A percentile compares a stretch with the other conserved stretches of the same genome.
Conservation (phyloP, 2,888 invertebrate genomes). For the Apeira syringaria region DNA sequence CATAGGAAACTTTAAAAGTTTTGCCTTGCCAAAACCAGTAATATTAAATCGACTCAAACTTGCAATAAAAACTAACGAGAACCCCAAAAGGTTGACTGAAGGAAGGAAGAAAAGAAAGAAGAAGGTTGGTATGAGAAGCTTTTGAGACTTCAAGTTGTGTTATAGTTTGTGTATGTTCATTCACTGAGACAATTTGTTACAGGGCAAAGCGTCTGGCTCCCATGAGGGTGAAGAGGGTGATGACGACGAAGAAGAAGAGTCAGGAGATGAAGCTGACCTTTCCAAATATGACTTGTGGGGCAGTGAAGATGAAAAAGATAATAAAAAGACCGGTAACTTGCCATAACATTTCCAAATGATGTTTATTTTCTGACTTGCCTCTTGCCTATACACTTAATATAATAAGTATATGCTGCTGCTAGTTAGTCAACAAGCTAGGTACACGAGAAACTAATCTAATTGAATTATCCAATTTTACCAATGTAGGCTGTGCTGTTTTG, state of each 20-base stretch:
- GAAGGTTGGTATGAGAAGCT: slow-evolving; percentile 66
- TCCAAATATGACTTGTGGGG: slow-evolving; percentile 92
- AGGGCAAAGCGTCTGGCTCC: slow-evolving; percentile 56
- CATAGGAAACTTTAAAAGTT: slow-evolving; percentile 79
- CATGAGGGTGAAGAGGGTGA: slow-evolving; percentile 60
- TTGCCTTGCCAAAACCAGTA: slow-evolving; percentile 77
- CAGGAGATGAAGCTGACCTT: slow-evolving; percentile 86
- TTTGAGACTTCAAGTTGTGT: too few species aligned
- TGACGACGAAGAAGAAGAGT: slow-evolving; percentile 84
- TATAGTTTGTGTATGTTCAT: slow-evolving; percentile 1
- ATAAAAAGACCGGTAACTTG: slow-evolving; percentile 15
- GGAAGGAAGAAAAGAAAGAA: slow-evolving; percentile 55
- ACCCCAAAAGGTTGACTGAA: slow-evolving; percentile 46
- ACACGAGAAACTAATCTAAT: too few species aligned
- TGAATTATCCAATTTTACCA: too few species aligned
- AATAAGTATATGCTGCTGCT: too few species aligned
- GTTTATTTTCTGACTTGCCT: too few species aligned
- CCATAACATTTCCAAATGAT: background rate
- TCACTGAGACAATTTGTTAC: slow-evolving; percentile 52
- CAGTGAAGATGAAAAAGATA: slow-evolving; percentile 77
- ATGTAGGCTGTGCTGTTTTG: too few species aligned
- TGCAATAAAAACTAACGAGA: slow-evolving; percentile 61
- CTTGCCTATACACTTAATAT: too few species aligned
- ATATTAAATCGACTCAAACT: slow-evolving; percentile 74
- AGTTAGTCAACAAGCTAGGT: too few species aligned